phyloP scores from a whole-genome alignment of 92 coral and sea anemone genomes.

The Epizoanthus stellaris region DNA sequence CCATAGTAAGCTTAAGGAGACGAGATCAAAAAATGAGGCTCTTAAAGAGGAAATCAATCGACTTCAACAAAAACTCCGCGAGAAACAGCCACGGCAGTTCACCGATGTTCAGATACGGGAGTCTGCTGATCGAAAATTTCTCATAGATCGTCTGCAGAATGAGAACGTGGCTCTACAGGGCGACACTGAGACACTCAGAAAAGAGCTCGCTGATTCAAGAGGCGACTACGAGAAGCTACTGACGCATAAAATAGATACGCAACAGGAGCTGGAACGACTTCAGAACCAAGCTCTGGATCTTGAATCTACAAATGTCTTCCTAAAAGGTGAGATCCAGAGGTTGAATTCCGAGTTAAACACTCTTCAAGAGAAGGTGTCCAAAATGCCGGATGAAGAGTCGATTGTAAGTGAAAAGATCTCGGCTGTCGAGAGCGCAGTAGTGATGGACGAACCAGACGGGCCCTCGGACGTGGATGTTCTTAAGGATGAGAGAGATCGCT shows the following conservation, averaged over 20 bases:
- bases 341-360: constrained; percentile 49
- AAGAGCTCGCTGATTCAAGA: constrained; percentile 49
- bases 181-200: constrained; percentile 49
- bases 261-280: constrained; percentile 44
- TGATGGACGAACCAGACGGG: constrained; percentile 53
- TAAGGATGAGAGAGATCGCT: constrained; percentile 85
- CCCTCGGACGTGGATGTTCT: constrained; percentile 73
- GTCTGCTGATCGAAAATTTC: constrained; percentile 55
- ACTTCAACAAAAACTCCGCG: constrained; percentile 63
- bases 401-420: constrained; percentile 33
- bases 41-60: constrained; percentile 58
- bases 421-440: constrained; percentile 48
- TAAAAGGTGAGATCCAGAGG: constrained; percentile 48
- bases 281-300: constrained; percentile 59
- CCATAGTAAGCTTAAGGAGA: constrained; percentile 51
- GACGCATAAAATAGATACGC: constrained; percentile 48
- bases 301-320: constrained; percentile 38
- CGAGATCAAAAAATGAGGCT: constrained; percentile 47
- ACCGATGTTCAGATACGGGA: constrained; percentile 57
- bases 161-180: constrained; percentile 53
- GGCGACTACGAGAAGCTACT: constrained; percentile 54
- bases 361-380: constrained; percentile 33
- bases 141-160: constrained; percentile 56
- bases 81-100: constrained; percentile 49
- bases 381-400: constrained; percentile 38